These are phyloP conservation scores for Zaprionus vittiger DNA, from an alignment of 1,140 invertebrate species.

Conservation along the genomic window DNA sequence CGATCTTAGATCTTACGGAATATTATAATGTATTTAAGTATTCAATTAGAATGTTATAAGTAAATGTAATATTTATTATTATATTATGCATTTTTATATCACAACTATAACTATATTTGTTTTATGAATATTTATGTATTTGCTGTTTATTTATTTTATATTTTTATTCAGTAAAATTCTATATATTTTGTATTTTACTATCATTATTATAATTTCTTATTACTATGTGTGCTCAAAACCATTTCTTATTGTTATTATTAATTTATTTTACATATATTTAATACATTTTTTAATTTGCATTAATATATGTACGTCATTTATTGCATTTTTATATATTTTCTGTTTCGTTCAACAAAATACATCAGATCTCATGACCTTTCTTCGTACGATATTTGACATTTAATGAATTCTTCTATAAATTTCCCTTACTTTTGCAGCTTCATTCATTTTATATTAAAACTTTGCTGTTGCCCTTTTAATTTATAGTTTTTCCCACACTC, in stretches of 20 bases:
- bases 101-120: background rate
- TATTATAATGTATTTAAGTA: background rate
- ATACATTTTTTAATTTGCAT: background rate
- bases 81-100: too few relatives aligned
- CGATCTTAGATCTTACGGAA: background rate
- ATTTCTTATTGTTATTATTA: background rate
- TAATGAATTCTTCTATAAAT: background rate
- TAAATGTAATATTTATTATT: too few relatives aligned
- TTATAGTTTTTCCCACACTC: background rate
- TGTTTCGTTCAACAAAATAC: too few relatives aligned
- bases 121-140: background rate
- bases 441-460: slow-evolving; percentile 14
- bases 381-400: background rate
- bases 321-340: too few relatives aligned
- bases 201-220: background rate
- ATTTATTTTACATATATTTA: background rate
- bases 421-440: background rate
- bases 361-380: too few relatives aligned
- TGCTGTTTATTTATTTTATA: background rate
- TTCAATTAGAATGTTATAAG: too few relatives aligned
- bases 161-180: background rate
- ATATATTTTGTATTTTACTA: background rate
- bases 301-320: too few relatives aligned
- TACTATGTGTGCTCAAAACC: background rate
- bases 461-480: slow-evolving; percentile 2